Base-by-base conservation (phyloP, 2,797 vertebrate genomes). In the Alcedo quadribrachys region DNA sequence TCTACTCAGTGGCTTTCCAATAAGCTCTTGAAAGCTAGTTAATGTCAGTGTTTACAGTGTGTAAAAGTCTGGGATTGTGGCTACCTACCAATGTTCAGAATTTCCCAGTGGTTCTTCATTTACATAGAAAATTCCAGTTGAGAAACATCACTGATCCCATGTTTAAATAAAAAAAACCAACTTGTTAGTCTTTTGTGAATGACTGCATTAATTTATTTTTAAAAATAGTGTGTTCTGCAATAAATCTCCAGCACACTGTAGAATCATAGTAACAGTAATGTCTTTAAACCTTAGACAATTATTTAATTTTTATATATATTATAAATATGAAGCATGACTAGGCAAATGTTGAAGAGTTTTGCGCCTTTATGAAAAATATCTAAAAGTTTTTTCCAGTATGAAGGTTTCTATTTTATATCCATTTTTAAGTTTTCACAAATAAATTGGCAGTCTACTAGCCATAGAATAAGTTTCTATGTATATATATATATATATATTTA, bases 401-500 rank as follows among this genome's bases (percentile, higher is more conserved):
- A 71, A 70, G 10, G 25, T n/a, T 68, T 71, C 32, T 12, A 71
- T 75, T 79, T 84, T 73, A 78, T 32, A 67, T 60, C 15, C 9
- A 50, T 63, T 95, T 95, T 90, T 84, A 42, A 66, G 9, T 68
- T 91, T 89, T 91, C 75, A 42, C 20, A 81, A 50, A 62, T 75
- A 82, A 86, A 51, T 82, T 92, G 17, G 7, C 30, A 87, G 15
- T 86, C 70, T 84, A 25, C 53, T 82, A 88, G 48, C 40, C 92
- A 63, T 45, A 85, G 81, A 74, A 63, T 60, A 92, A 83, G 74
- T 55, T 69, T 67, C 35, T 96, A 81, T 71, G 30, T 71, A 75
- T 57, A 79, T 73, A 28, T 81, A 53, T 89, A 88, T 33, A 33
- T 33, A 33, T 95, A 75, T 96, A 79, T 95, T 93, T 89, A 25